Percentiles rank a stretch among this genome's conserved stretches.
These are phyloP conservation scores for Poliocrania exsul DNA, from an alignment of 2,797 vertebrate species.

Conservation along the genomic window DNA sequence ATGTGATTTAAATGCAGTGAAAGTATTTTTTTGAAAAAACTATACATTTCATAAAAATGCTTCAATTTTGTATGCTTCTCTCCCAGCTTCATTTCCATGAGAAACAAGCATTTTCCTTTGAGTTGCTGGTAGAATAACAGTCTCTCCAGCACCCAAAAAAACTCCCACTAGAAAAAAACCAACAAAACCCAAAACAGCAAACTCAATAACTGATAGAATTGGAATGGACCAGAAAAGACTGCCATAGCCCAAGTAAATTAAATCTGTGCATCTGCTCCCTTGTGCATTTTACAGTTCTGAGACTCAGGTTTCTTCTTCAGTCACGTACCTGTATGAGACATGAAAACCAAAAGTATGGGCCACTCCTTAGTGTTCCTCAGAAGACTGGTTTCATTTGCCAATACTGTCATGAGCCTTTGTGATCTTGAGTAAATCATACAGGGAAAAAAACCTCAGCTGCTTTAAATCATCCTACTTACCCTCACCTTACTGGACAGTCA, in stretches of 20 bases:
- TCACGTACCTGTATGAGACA: neutral
- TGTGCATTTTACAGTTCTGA: neutral
- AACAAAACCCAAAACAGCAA: neutral
- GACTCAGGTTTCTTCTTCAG: neutral
- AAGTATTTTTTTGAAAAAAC: neutral
- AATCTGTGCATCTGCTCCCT: neutral
- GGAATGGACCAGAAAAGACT: neutral
- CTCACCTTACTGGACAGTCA: neutral
- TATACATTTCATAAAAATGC: neutral
- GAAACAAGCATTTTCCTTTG: neutral
- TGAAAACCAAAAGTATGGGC: neutral
- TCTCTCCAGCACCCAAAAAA: neutral
- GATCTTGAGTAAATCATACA: neutral
- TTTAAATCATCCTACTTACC: neutral
- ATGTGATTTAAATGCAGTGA: neutral
- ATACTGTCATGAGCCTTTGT: neutral
- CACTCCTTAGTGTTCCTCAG: neutral
- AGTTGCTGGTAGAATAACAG: neutral
- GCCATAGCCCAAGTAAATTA: neutral
- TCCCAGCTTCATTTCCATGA: neutral
- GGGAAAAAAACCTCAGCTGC: neutral
- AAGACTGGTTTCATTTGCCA: neutral
- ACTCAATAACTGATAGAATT: neutral
- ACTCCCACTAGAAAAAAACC: neutral
- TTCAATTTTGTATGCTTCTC: neutral